Percentiles rank a stretch among this genome's conserved stretches.
These are phyloP conservation scores for Littorina saxatilis DNA, from an alignment of 1,140 invertebrate species.

Conservation along the genomic window DNA sequence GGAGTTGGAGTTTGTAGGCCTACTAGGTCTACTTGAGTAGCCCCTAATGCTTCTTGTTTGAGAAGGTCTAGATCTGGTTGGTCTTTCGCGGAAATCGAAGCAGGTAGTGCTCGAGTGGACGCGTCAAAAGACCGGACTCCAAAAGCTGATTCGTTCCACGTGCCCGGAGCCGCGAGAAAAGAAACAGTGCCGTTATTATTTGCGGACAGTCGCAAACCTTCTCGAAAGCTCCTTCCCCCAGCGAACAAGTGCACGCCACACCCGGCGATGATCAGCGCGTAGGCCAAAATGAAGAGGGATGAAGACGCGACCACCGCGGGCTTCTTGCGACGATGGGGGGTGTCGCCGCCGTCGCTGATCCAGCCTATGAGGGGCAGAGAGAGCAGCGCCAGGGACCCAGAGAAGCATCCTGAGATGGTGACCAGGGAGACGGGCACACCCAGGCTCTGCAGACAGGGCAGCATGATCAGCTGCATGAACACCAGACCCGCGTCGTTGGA, in stretches of 20 bases:
- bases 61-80: too few species aligned
- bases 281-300: not conserved
- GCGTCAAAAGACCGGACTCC: too few species aligned
- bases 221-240: not conserved
- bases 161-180: too few species aligned
- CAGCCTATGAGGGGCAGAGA: not conserved
- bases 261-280: not conserved
- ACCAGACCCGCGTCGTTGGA: not conserved
- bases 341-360: constrained; percentile 12
- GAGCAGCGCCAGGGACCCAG: constrained; percentile 11
- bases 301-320: constrained; percentile 15
- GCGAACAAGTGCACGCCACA: constrained; percentile 3
- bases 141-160: not conserved
- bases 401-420: constrained; percentile 7
- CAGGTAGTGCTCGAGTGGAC: not conserved
- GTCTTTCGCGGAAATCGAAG: not conserved
- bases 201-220: too few species aligned
- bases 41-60: too few species aligned
- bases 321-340: constrained; percentile 28
- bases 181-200: too few species aligned
- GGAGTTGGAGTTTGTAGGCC: not conserved
- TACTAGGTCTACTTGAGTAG: too few species aligned
- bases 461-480: constrained; percentile 25
- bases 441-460: constrained; percentile 23
- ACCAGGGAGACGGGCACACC: constrained; percentile 31